Percentiles rank a stretch among this genome's conserved stretches.
phyloP scores from a whole-genome alignment of 2,797 vertebrate species.

The Antrozous pallidus region DNA sequence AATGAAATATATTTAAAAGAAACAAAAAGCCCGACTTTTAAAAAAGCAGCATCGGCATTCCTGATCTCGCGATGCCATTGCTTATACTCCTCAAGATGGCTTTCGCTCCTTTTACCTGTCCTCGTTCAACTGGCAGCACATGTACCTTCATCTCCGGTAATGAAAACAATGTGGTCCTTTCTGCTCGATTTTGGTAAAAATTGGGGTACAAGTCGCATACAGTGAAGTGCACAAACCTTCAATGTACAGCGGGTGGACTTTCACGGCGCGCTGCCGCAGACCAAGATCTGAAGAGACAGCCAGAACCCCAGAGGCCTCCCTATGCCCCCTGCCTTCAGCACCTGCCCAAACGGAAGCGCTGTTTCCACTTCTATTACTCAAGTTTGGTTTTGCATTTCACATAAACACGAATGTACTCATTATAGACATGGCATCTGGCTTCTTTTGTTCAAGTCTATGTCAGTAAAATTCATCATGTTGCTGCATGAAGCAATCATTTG shows the following conservation, averaged over 20 bases:
- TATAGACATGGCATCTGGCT: not conserved
- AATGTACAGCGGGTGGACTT: not conserved
- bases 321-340: not conserved
- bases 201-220: not conserved
- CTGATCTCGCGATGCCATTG: not conserved
- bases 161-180: conserved; percentile 1
- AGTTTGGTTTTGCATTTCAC: not conserved
- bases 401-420: not conserved
- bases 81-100: not conserved
- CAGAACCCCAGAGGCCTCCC: not conserved
- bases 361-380: not conserved
- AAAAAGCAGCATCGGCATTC: not conserved
- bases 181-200: not conserved
- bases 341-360: not conserved
- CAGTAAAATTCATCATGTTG: not conserved
- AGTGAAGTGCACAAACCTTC: conserved; percentile 7
- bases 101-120: conserved; percentile 18
- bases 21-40: no score
- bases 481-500: not conserved
- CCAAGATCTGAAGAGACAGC: not conserved
- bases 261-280: not conserved
- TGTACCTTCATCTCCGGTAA: conserved; percentile 14
- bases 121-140: not conserved
- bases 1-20: no score
- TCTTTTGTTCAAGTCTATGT: not conserved